phyloP scores from a whole-genome alignment of 1,140 invertebrate genomes.

The Trichogramma pretiosum region DNA sequence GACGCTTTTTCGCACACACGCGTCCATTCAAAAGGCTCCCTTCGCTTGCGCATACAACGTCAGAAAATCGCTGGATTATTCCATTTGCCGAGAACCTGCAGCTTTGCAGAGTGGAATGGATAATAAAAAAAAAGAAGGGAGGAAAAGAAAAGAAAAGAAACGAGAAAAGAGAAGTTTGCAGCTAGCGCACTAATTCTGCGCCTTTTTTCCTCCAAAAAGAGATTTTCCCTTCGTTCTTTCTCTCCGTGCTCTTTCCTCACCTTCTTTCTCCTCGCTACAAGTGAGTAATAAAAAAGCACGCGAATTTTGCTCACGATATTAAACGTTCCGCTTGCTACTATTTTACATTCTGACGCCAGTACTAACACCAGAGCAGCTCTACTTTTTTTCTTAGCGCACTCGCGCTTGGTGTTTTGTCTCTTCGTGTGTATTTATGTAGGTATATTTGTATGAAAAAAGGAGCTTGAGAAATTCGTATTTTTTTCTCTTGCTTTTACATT shows the following conservation, averaged over 20 bases:
- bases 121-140: not conserved
- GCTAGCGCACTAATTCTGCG: conserved; percentile 16
- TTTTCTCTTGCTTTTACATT: not conserved
- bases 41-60: conserved; percentile 1
- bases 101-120: conserved; percentile 2
- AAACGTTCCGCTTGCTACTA: conserved; percentile 10
- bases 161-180: conserved; percentile 9
- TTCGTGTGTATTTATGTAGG: too few relatives aligned
- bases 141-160: not conserved
- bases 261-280: not conserved
- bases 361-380: not conserved
- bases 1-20: conserved; percentile 5
- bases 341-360: conserved; percentile 11
- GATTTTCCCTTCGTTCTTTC: conserved; percentile 14
- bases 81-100: conserved; percentile 14
- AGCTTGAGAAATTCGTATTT: too few relatives aligned
- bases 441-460: too few relatives aligned
- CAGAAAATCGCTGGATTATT: conserved; percentile 20
- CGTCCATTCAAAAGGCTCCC: conserved; percentile 9
- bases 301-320: conserved; percentile 7
- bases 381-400: conserved; percentile 1
- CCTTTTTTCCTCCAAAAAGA: not conserved
- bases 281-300: conserved; percentile 2
- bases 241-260: not conserved
- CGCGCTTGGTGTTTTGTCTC: not conserved